Evolutionary conservation across 2,888 invertebrate genomes (phyloP), one percentile per base, ranked within the genome.

Genomic region (Salticus scenicus): DNA sequence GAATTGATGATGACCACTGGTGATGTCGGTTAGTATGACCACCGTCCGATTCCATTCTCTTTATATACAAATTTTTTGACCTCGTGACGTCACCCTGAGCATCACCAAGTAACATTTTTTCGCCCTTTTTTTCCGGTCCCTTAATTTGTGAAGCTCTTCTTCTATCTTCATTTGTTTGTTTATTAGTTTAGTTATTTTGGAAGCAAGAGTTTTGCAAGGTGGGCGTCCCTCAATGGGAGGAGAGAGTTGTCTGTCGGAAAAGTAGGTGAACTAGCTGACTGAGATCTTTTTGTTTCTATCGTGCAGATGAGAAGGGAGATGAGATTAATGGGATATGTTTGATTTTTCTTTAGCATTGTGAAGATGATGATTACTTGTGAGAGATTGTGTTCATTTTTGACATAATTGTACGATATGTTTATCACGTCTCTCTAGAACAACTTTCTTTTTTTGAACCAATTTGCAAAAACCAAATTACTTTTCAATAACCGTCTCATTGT

Each of bases 41-140:
- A 57, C 12, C 24, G 57, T 57, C 57, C 57, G 17, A 57, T 17
- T 24, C 57, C 20, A 17, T 17, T 57, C 24, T 17, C 57, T 24
- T 57, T 57, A 57, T 57, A 57, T 57, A 57, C 57, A 57, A 5
- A 1, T n/a, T 2, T 57, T 12, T 24, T 24, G 24, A 12, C 57
- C 57, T 57, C 57, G 57, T 57, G 57, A 57, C 57, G 57, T 57
- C 57, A 57, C 24, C n/a, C 10, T 2, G 24, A 57, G 57, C 20
- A 57, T n/a, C 24, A 57, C 57, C 20, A 57, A 24, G 57, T 57
- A 24, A 24, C 57, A 24, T 57, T 57, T 24, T 24, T 24, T 24
- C n/a, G 10, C 42, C 42, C 42, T 17, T 57, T 57, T 57, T 24
- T 57, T 57, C 57, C 57, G 57, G 57, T 57, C 57, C 57, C 57